Base-by-base conservation (phyloP, 2,797 vertebrate genomes). In the Synaphobranchus kaupii region DNA sequence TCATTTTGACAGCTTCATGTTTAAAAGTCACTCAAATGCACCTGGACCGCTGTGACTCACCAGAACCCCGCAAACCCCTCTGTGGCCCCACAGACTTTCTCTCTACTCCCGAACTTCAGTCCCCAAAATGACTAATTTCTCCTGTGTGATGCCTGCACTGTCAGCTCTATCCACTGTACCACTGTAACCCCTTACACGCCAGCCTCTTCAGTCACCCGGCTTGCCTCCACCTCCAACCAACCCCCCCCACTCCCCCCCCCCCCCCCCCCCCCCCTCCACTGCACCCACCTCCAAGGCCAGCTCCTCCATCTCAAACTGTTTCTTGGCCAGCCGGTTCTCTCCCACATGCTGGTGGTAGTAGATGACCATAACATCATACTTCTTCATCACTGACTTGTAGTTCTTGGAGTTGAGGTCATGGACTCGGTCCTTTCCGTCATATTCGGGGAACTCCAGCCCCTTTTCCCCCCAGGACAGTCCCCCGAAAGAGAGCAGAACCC, bases 301-400 rank as follows among this genome's bases (percentile, higher is more conserved):
- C 91, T 98, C 97, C 87, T 98, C 97, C 93, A 97, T 95, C 92
- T 98, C 96, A 68, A 97, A 95, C 92, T 98, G 97, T 88, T 96
- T 97, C 89, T 91, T 94, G 17, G 97, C 96, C 48, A 91, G 95
- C 89, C 95, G 96, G 95, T 94, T 95, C 0, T 96, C 95, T 1
- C 94, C 96, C 0, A 96, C 93, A 10, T 97, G 95, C 84, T 96
- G 96, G 60, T 97, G 98, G 93, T 96, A 97, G 91, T 98, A 97
- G 93, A 98, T 95, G 1, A 97, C 97, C 95, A 98, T 96, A 86
- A 98, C 95, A 2, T 97, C 97, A 10, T 96, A 98, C 92, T 97
- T 96, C 95, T 97, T 97, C 96, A 98, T 97, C 91, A 97, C 78
- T 0, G 95, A 93, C 92, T 96, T 97, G 96, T 97, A 98, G 96